Base-by-base conservation (phyloP, 2,113 vertebrate species). In the Thalassoma bifasciatum region DNA sequence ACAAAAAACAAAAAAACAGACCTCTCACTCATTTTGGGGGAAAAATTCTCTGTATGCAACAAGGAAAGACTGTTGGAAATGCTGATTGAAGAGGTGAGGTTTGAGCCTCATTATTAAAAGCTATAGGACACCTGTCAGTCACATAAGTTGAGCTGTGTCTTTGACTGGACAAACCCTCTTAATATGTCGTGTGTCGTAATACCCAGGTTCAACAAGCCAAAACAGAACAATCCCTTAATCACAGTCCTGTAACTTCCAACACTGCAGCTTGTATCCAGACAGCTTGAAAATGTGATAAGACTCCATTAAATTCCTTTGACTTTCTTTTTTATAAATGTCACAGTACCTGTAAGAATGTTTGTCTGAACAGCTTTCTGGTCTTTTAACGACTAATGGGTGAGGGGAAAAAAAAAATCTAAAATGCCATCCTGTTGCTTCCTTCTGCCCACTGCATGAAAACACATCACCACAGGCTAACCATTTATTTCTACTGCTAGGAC, bases 291-390 rank as follows among this genome's bases (percentile, higher is more conserved):
- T 14, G 4, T 50, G 30, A 40, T 13, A 23, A 12, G 34, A 24
- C 22, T 34, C 1, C 5, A 42, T 54, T 21, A 7, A 8, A 2
- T 50, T 6, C 17, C 22, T 26, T 71, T 23, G 17, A 51, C 21
- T 23, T 65, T 22, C 30, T 57, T 63, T 57, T 22, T 19, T 57
- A n/a, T 67, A 63, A 72, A 73, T 73, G 30, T 63, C 59, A 74
- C 38, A 53, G 37, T 3, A 11, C 30, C 7, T 69, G 16, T 10
- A 16, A 10, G 51, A 37, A 44, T 1, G 13, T 71, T 54, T 42
- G n/a, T 23, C 24, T 14, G 42, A 46, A 19, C 23, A 23, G 8
- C 22, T 60, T 21, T n/a, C 12, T 30, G 38, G 16, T 42, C 12
- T 26, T 38, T 50, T 26, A 26, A 66, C 16, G 23, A 34, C 3